These are phyloP conservation scores for Bombylius major DNA, from an alignment of 2,888 invertebrate genomes.

Conservation along the genomic window DNA sequence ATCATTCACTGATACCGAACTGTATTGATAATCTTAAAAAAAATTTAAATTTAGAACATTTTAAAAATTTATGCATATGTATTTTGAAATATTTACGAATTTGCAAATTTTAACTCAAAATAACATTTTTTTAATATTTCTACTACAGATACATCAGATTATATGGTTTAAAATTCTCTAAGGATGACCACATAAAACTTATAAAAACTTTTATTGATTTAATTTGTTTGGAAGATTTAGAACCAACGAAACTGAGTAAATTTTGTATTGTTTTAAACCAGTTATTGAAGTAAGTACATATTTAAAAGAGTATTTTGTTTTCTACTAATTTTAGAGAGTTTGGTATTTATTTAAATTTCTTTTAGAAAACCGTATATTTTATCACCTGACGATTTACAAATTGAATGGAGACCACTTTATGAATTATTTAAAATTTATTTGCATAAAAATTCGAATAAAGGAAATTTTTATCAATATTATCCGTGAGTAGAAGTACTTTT, in stretches of 20 bases:
- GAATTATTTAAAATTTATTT: conserved; percentile 21
- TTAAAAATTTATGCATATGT: too few species aligned
- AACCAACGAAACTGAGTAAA: conserved; percentile 59
- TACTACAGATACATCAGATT: conserved; percentile 64
- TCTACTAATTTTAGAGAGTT: too few species aligned
- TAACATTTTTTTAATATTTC: conserved; percentile 11
- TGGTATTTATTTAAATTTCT: conserved; percentile 7
- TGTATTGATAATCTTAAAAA: too few species aligned
- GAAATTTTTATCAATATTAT: conserved; percentile 15
- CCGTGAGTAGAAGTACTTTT: conserved; percentile 11
- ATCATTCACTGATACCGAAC: too few species aligned
- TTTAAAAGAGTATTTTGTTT: too few species aligned
- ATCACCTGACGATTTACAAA: conserved; percentile 60
- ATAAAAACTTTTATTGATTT: conserved; percentile 69
- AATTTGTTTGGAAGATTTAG: conserved; percentile 61
- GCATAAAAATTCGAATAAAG: conserved; percentile 15
- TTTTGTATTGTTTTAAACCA: conserved; percentile 12
- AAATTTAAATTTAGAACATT: too few species aligned
- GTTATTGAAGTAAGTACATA: conserved; percentile 13
- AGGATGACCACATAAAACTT: conserved; percentile 75
- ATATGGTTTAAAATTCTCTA: conserved; percentile 77
- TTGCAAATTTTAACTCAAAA: too few species aligned
- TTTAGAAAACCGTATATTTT: conserved; percentile 63
- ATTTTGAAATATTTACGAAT: too few species aligned
- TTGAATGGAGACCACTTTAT: conserved; percentile 80